Evolutionary conservation across 2,113 vertebrate genomes (phyloP).

Genomic region (Pelecanoides urinatrix): DNA sequence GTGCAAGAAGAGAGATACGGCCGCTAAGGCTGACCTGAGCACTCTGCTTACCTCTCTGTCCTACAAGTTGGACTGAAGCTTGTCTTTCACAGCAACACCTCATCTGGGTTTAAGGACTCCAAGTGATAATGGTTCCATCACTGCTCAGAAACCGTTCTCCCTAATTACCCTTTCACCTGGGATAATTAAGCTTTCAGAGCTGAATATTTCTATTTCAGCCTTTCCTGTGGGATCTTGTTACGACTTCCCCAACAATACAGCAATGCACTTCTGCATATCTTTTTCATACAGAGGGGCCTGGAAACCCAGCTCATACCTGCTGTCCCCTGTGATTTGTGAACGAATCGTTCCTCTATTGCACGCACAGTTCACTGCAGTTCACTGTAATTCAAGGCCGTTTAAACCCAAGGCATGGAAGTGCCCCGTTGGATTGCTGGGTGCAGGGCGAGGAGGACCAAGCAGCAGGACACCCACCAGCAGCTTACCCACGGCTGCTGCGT

Average conservation of each 20-base stretch:
- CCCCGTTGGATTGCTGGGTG: no score
- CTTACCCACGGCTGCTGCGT: rapidly evolving
- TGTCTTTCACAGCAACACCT: background rate
- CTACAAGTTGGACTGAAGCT: background rate
- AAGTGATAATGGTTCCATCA: background rate
- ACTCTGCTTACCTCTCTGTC: background rate
- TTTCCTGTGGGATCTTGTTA: background rate
- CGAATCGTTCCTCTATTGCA: rapidly evolving
- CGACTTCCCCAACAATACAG: background rate
- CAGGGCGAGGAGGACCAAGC: background rate
- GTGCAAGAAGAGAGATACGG: background rate
- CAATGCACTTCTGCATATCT: background rate
- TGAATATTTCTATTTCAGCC: background rate
- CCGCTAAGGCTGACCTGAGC: background rate
- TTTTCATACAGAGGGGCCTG: rapidly evolving
- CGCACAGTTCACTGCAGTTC: background rate
- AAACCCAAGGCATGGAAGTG: background rate
- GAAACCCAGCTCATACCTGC: background rate
- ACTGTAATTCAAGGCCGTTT: background rate
- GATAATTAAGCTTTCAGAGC: background rate
- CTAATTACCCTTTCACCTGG: background rate
- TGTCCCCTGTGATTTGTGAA: background rate
- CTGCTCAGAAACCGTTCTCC: background rate
- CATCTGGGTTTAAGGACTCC: background rate
- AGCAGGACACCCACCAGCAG: background rate